Percentiles rank a stretch among this genome's conserved stretches.
Evolutionary conservation across 2,888 invertebrate genomes (phyloP).

Genomic region (Drymonia ruficornis): DNA sequence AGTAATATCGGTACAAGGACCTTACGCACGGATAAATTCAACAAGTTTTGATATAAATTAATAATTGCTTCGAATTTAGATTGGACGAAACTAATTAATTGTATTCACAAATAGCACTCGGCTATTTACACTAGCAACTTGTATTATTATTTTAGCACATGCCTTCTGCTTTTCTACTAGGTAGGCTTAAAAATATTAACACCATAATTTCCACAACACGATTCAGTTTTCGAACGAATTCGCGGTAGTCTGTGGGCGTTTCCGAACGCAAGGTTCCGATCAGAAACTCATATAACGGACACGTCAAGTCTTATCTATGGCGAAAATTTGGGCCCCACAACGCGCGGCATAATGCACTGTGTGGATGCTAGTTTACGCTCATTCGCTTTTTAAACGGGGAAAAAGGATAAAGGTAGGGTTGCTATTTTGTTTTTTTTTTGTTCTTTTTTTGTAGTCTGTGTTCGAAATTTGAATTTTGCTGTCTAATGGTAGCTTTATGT

Average conservation of each 20-base stretch:
- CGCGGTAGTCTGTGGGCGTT: conserved; percentile 53
- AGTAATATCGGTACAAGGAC: no score
- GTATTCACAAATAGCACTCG: no score
- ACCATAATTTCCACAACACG: conserved; percentile 10
- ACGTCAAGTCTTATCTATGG: conserved; percentile 76
- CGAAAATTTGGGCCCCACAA: conserved; percentile 55
- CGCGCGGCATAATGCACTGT: conserved; percentile 13
- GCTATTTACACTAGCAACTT: no score
- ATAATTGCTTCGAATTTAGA: no score
- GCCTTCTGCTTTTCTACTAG: no score
- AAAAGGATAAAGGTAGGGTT: conserved; percentile 7
- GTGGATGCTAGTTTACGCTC: conserved; percentile 2
- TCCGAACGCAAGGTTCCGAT: conserved; percentile 62
- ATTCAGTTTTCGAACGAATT: conserved; percentile 43
- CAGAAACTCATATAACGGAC: conserved; percentile 76
- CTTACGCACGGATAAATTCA: no score
- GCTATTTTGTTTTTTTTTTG: conserved; percentile 3
- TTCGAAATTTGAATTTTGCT: no score
- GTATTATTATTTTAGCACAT: no score
- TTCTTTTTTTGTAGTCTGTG: conserved; percentile 13
- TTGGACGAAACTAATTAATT: no score
- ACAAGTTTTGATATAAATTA: no score
- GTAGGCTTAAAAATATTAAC: background rate
- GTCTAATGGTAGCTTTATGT: no score
- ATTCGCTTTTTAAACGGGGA: conserved; percentile 4